phyloP scores from a whole-genome alignment of 1,140 invertebrate genomes.

The Probaryconus sp. region DNA sequence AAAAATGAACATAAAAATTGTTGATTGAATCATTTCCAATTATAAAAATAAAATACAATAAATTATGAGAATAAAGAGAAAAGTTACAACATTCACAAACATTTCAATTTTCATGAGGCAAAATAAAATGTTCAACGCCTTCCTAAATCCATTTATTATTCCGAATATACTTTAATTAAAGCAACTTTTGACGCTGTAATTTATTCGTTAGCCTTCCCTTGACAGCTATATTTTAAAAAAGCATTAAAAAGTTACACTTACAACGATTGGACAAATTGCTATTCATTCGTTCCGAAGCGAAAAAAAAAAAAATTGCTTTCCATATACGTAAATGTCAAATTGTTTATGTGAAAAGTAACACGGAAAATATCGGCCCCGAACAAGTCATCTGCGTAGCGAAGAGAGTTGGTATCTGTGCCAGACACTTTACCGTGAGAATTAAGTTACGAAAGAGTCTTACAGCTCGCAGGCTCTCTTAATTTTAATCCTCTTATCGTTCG shows the following conservation, averaged over 20 bases:
- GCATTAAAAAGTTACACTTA: slow-evolving; percentile 11
- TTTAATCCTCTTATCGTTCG: slow-evolving; percentile 52
- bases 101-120: no score
- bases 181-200: slow-evolving; percentile 22
- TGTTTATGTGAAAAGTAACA: slow-evolving; percentile 1
- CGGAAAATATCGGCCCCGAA: slow-evolving; percentile 19
- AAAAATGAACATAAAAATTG: no score
- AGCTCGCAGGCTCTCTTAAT: slow-evolving; percentile 44
- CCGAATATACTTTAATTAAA: no score
- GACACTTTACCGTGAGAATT: slow-evolving; percentile 53
- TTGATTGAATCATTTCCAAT: no score
- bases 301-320: slow-evolving; percentile 15
- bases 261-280: slow-evolving; percentile 8
- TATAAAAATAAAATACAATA: no score
- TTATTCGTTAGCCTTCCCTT: slow-evolving; percentile 10
- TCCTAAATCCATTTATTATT: no score
- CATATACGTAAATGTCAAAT: slow-evolving; percentile 20
- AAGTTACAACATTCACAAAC: no score
- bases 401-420: slow-evolving; percentile 40
- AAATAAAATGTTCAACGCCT: no score
- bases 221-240: slow-evolving; percentile 9
- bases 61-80: no score
- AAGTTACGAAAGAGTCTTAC: slow-evolving; percentile 51
- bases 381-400: slow-evolving; percentile 26
- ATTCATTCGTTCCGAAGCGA: no score